Evolutionary conservation across 2,797 vertebrate genomes (phyloP), one percentile per base, ranked within the genome.

Genomic region (Sciurus vulgaris): DNA sequence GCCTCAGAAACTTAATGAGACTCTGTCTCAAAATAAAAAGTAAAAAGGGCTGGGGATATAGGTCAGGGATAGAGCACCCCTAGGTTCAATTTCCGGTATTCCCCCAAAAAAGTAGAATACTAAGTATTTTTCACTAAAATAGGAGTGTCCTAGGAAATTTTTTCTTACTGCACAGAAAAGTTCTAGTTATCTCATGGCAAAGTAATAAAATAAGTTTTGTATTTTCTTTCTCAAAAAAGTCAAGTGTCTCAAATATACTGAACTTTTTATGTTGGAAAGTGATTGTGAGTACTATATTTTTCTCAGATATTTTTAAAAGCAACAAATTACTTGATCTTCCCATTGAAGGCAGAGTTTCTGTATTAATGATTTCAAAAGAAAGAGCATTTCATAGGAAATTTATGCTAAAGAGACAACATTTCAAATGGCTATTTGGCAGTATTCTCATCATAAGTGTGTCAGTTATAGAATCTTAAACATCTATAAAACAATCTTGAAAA

Each of bases 241-340:
- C 61, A 92, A 41, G 3, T 14, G 7, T 82, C 83, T 7, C 30
- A 93, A 65, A 83, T 73, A 84, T 88, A 7, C 26, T 61, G 12
- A 89, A 73, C 18, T 44, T 73, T 86, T 51, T 69, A 17, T 79
- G 24, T 95, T 84, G 67, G 4, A 47, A 96, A 59, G 12, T 85
- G 13, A 13, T 5, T 72, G 4, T 18, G 18, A 70, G 22, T 63
- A 18, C 22, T 83, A 7, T 44, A 1, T 78, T 93, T 79, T 84
- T 93, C 28, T 86, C 56, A 93, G 54, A 54, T 77, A 86, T 70
- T 94, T 93, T 24, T 24, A 51, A 89, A 95, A 94, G 26, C 38
- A 90, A 28, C 35, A 78, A 65, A 94, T 35, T 2, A 33, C 13
- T 89, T 63, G 49, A 79, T 74, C 1, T 78, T 69, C 78, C n/a